Conservation (phyloP, 2,113 vertebrate species). For the Synodontis membranacea region DNA sequence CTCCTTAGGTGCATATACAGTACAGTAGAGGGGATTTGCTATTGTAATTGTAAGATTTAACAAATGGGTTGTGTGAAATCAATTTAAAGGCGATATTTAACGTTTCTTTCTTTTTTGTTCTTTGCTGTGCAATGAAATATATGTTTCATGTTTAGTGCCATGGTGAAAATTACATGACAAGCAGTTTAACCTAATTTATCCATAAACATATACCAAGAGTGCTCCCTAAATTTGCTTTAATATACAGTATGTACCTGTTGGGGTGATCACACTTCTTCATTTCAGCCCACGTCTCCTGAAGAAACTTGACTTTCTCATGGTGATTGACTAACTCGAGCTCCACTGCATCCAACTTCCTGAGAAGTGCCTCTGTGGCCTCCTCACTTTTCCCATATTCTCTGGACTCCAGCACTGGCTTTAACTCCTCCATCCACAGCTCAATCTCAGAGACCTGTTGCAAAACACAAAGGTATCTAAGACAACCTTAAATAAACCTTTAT, state of each 20-base stretch:
- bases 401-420: slow-evolving; percentile 66
- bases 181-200: background rate
- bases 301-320: slow-evolving; percentile 61
- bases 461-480: background rate
- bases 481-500: background rate
- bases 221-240: background rate
- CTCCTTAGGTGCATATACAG: background rate
- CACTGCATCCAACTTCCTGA: slow-evolving; percentile 78
- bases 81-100: background rate
- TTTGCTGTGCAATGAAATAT: background rate
- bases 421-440: slow-evolving; percentile 80
- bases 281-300: slow-evolving; percentile 70
- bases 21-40: background rate
- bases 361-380: slow-evolving; percentile 74
- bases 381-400: slow-evolving; percentile 79
- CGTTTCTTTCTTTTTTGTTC: background rate
- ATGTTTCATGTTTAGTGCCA: background rate
- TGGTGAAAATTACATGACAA: background rate
- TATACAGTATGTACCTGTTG: slow-evolving; percentile 75
- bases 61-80: background rate
- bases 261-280: slow-evolving; percentile 74
- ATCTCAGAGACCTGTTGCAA: slow-evolving; percentile 79
- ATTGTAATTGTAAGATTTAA: background rate
- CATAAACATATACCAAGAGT: background rate
- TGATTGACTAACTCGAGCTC: slow-evolving; percentile 80